Evolutionary conservation across 2,113 vertebrate genomes (phyloP).

Genomic region (Dicentrarchus labrax): DNA sequence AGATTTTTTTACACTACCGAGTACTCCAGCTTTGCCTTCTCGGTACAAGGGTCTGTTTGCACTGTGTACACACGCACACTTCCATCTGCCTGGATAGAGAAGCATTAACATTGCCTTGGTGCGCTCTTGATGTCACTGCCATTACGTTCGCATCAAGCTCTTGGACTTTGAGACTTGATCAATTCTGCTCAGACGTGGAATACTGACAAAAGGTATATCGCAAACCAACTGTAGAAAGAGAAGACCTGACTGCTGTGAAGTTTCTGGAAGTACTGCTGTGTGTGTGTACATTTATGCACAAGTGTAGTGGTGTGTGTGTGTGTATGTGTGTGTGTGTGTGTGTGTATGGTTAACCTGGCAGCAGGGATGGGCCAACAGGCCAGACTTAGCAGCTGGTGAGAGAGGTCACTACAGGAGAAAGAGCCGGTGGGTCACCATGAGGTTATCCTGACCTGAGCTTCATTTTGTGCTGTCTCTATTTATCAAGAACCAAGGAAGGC

Average conservation of each 20-base stretch:
- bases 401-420: constrained; percentile 86
- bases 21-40: constrained; percentile 62
- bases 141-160: constrained; percentile 64
- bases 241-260: not conserved
- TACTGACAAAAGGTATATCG: not conserved
- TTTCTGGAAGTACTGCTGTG: constrained; percentile 26
- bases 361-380: constrained; percentile 25
- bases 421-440: constrained; percentile 88
- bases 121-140: constrained; percentile 61
- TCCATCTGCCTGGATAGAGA: constrained; percentile 62
- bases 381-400: constrained; percentile 85
- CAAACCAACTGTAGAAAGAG: not conserved
- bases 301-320: not conserved
- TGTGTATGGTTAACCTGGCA: constrained; percentile 23
- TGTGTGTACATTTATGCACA: constrained; percentile 34
- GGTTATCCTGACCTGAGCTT: constrained; percentile 90
- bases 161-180: constrained; percentile 66
- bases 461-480: constrained; percentile 85
- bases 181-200: constrained; percentile 34
- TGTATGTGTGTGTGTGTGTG: constrained; percentile 12
- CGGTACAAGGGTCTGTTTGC: constrained; percentile 83
- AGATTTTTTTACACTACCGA: constrained; percentile 63
- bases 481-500: constrained; percentile 81
- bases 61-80: constrained; percentile 74
- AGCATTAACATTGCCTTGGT: constrained; percentile 67